Conservation (phyloP, 2,113 vertebrate species). For the Tympanuchus pallidicinctus region DNA sequence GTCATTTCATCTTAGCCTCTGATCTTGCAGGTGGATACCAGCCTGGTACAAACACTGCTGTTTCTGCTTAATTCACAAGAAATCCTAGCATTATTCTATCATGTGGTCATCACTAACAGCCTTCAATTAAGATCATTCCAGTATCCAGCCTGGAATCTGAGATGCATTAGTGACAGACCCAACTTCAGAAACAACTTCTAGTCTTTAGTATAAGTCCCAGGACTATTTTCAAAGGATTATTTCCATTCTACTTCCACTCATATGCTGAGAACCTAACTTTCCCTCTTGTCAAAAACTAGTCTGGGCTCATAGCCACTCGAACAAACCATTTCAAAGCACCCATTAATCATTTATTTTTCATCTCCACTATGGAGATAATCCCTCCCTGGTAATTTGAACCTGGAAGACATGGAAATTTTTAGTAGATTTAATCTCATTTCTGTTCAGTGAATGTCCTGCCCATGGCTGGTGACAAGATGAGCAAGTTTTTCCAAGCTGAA, state of each 20-base stretch:
- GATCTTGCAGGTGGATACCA: not conserved
- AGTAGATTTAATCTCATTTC: slow-evolving; percentile 13
- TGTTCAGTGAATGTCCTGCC: not conserved
- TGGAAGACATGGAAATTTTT: not conserved
- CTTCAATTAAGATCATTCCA: not conserved
- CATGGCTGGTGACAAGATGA: not conserved
- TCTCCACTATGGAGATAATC: not conserved
- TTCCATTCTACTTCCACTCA: slow-evolving; percentile 29
- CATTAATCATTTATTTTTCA: slow-evolving; percentile 44
- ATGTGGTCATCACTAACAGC: not conserved
- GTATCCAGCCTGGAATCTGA: not conserved
- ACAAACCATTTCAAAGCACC: not conserved
- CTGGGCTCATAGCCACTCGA: slow-evolving; percentile 14
- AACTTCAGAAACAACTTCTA: slow-evolving; percentile 9
- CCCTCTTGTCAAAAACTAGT: slow-evolving; percentile 35
- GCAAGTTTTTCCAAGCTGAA: slow-evolving; percentile 19
- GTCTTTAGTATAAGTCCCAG: not conserved
- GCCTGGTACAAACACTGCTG: not conserved
- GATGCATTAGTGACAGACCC: not conserved
- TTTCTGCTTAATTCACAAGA: not conserved
- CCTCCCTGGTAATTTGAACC: not conserved
- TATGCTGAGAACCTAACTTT: slow-evolving; percentile 30
- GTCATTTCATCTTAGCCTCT: not conserved
- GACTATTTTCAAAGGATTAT: slow-evolving; percentile 2
- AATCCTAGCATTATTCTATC: not conserved